phyloP scores from a whole-genome alignment of 1,140 invertebrate genomes.

The Drosophila sucinea region DNA sequence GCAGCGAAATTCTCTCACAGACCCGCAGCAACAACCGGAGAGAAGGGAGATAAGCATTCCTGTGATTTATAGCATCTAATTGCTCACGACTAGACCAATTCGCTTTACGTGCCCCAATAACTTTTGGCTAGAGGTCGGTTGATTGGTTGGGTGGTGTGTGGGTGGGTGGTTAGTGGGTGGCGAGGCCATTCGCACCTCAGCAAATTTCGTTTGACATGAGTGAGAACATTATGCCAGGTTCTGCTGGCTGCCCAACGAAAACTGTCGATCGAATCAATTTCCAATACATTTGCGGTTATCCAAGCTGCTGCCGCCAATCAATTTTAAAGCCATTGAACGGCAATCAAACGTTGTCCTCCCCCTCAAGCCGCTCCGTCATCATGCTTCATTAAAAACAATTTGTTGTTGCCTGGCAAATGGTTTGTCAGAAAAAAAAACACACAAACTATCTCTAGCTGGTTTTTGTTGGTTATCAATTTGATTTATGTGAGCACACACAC shows the following conservation, averaged over 20 bases:
- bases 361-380: background rate
- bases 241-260: background rate
- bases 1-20: slow-evolving; percentile 8
- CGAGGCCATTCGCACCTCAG: slow-evolving; percentile 16
- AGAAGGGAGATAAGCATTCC: slow-evolving; percentile 18
- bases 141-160: background rate
- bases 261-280: slow-evolving; percentile 13
- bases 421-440: slow-evolving; percentile 1
- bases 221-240: background rate
- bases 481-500: background rate
- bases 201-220: slow-evolving; percentile 16
- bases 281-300: slow-evolving; percentile 16
- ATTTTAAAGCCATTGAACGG: slow-evolving; percentile 12
- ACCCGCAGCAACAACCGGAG: slow-evolving; percentile 6
- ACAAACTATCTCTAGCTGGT: background rate
- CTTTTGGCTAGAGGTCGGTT: background rate
- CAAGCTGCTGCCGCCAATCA: slow-evolving; percentile 18
- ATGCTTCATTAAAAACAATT: slow-evolving; percentile 28
- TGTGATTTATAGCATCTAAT: slow-evolving; percentile 30
- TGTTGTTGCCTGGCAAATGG: slow-evolving; percentile 5
- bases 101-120: slow-evolving; percentile 16
- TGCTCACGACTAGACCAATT: slow-evolving; percentile 22
- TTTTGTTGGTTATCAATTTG: slow-evolving; percentile 16
- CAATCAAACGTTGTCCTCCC: background rate
- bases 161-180: background rate